phyloP scores from a whole-genome alignment of 2,113 vertebrate species.

The Sander vitreus region DNA sequence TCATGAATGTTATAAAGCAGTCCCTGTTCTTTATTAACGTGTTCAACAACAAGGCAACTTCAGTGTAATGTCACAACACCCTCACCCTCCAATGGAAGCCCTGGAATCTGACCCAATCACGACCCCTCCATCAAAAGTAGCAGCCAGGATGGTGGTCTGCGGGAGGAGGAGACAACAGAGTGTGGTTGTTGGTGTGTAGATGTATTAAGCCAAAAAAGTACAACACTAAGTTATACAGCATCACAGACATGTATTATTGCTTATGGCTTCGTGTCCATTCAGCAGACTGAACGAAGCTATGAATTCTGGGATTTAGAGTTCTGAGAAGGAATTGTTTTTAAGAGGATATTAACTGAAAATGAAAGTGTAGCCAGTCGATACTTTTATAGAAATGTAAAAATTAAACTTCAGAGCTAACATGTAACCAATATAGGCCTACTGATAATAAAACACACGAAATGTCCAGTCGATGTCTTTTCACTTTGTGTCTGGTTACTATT shows the following conservation, averaged over 20 bases:
- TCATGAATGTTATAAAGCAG: neutral
- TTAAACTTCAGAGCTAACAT: neutral
- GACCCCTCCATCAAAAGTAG: slow-evolving; percentile 89
- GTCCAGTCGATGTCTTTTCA: neutral
- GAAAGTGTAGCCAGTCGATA: neutral
- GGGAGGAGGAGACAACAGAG: neutral
- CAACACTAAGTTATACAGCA: neutral
- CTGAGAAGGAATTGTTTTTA: accelerated
- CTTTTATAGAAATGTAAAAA: neutral
- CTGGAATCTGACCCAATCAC: slow-evolving; percentile 91
- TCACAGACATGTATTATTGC: neutral
- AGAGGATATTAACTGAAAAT: neutral
- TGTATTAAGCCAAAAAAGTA: neutral
- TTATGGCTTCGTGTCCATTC: neutral
- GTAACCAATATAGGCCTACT: neutral
- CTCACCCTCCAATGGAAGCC: slow-evolving; percentile 90
- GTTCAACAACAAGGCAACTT: neutral
- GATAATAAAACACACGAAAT: neutral
- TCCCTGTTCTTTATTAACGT: neutral
- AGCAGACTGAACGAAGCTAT: neutral
- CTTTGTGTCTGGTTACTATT: neutral
- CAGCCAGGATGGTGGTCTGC: slow-evolving; percentile 92
- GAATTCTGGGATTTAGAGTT: slow-evolving; percentile 69
- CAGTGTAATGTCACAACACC: neutral
- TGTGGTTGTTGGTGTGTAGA: too few relatives aligned